These are phyloP conservation scores for Myripristis murdjan DNA, from an alignment of 2,797 vertebrate genomes.

Conservation along the genomic window DNA sequence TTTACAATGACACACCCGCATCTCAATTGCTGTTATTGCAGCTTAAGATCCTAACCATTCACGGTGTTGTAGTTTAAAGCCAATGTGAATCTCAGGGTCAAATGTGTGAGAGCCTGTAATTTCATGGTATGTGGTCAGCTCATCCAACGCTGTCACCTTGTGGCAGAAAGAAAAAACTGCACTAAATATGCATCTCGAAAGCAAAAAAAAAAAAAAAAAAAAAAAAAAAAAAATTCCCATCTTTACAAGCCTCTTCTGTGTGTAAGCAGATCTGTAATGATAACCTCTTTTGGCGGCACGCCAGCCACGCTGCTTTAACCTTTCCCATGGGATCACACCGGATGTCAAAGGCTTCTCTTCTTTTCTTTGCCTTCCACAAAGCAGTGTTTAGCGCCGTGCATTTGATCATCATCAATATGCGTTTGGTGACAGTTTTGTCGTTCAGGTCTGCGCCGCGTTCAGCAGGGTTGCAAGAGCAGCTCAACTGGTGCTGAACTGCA, in stretches of 20 bases:
- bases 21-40: no score
- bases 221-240: constrained; percentile 6
- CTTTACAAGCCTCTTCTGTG: neutral
- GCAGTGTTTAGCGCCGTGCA: no score
- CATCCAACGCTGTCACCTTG: constrained; percentile 68
- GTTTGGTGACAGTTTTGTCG: neutral
- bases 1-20: neutral
- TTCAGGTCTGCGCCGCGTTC: neutral
- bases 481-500: constrained; percentile 28
- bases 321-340: constrained; percentile 12
- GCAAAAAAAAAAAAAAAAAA: no score
- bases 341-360: neutral
- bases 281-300: neutral
- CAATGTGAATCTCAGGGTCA: constrained; percentile 23
- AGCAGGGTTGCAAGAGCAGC: constrained; percentile 33
- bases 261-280: constrained; percentile 11
- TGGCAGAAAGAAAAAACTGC: constrained; percentile 53
- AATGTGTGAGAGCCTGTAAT: constrained; percentile 4
- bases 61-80: neutral
- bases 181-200: neutral
- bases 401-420: constrained; percentile 2
- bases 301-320: constrained; percentile 20
- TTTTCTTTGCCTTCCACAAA: no score
- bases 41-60: no score
- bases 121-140: constrained; percentile 23